Evolutionary conservation across 2,797 vertebrate species (phyloP).

Genomic region (Vipera ursinii): DNA sequence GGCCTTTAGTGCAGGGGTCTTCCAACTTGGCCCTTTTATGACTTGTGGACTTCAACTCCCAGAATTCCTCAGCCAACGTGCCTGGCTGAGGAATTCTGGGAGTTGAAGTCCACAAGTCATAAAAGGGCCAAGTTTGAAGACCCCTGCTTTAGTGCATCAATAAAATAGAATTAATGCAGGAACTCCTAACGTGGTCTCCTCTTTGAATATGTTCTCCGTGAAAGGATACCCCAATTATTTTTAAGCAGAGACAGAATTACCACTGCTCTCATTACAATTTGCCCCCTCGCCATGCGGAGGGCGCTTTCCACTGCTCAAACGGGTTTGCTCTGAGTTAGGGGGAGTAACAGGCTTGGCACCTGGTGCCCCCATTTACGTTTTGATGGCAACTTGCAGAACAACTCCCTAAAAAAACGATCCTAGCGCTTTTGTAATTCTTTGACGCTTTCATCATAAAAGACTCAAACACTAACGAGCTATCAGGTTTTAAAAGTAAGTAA

Average conservation of each 20-base stretch:
- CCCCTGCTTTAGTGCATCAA: not conserved
- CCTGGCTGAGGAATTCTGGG: too few relatives aligned
- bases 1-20: not conserved
- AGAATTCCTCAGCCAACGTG: too few relatives aligned
- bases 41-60: too few relatives aligned
- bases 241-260: not conserved
- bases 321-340: not conserved
- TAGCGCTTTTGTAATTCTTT: not conserved
- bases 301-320: not conserved
- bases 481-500: conserved; percentile 10
- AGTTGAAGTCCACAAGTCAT: too few relatives aligned
- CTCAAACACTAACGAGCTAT: conserved; percentile 6
- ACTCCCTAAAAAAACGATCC: not conserved
- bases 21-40: too few relatives aligned
- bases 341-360: not conserved
- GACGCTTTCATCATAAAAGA: not conserved
- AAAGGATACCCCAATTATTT: not conserved
- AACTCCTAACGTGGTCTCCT: not conserved
- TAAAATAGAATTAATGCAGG: not conserved
- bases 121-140: too few relatives aligned
- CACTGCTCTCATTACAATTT: not conserved
- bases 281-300: not conserved
- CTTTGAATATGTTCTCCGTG: not conserved
- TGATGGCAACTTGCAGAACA: not conserved
- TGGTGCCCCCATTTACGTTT: not conserved